Evolutionary conservation across 2,797 vertebrate species (phyloP), one percentile per base, ranked within the genome.

Genomic region (Halcyon smyrnensis): DNA sequence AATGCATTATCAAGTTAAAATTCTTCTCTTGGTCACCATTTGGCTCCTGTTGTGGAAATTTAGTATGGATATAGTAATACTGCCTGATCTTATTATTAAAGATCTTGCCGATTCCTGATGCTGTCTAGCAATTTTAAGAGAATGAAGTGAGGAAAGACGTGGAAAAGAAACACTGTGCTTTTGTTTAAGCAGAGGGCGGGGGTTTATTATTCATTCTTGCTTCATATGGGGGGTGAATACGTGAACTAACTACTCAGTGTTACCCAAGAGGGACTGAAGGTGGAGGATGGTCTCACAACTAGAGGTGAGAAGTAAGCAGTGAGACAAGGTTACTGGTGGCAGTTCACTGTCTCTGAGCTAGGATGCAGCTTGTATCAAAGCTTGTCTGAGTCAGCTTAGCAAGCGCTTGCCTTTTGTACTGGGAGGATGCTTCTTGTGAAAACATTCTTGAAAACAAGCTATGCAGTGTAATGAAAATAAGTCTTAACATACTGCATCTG

Each of bases 21-120:
- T 88, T 84, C 48, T 85, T 65, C 51, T 68, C 69, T 90, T 53
- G 67, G 75, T 93, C 88, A 93, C 37, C 69, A 36, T 89, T 95
- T 97, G 94, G 88, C 91, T 95, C 17, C 65, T 48, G 50, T 75
- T 93, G 59, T 93, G 93, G 76, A 94, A 97, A 91, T 95, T 90
- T 53, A 83, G 14, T 75, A 74, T 27, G 69, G 83, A 75, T 94
- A 79, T 88, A 86, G 81, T 90, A 93, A 94, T 89, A 21, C 30
- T 84, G 53, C 64, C 84, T 92, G 80, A 64, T 94, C 80, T 80
- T 64, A 53, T 41, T 95, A 46, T 60, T 94, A 95, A 91, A 94
- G 76, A 73, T 84, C 90, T 73, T 96, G 93, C 68, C 85, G 87
- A 20, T 94, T 95, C n/a, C 45, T 70, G n/a, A 54, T 92, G 82